These are phyloP conservation scores for Bradysia coprophila DNA, from an alignment of 1,140 invertebrate genomes.

Conservation along the genomic window DNA sequence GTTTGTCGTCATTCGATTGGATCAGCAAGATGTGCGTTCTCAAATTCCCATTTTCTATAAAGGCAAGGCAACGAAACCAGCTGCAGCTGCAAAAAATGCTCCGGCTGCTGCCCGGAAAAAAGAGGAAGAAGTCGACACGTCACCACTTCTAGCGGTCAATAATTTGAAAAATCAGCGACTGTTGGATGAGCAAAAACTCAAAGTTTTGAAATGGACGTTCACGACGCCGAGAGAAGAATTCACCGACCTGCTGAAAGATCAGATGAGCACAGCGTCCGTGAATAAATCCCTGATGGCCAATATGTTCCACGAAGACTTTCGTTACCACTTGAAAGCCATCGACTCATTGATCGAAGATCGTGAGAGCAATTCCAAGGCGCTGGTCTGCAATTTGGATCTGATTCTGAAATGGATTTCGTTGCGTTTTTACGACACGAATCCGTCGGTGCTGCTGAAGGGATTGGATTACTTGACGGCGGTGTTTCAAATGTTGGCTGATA, in stretches of 20 bases:
- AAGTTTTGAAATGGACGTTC: conserved; percentile 93
- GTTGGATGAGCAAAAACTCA: conserved; percentile 82
- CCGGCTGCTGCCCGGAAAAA: conserved; percentile 43
- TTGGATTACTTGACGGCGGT: conserved; percentile 77
- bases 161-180: conserved; percentile 79
- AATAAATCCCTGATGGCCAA: conserved; percentile 72
- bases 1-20: conserved; percentile 27
- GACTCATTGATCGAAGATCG: conserved; percentile 75
- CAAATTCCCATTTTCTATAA: no score
- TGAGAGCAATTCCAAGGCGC: conserved; percentile 49
- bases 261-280: conserved; percentile 75
- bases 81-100: conserved; percentile 23
- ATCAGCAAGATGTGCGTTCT: background rate
- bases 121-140: conserved; percentile 69
- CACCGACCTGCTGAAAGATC: conserved; percentile 74
- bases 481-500: conserved; percentile 59
- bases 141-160: conserved; percentile 64
- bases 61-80: conserved; percentile 27
- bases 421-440: conserved; percentile 96
- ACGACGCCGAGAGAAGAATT: conserved; percentile 83
- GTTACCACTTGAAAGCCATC: conserved; percentile 88
- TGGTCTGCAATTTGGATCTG: conserved; percentile 83
- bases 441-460: conserved; percentile 85
- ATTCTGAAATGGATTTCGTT: conserved; percentile 93
- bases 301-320: conserved; percentile 90